Evolutionary conservation across 1,140 invertebrate genomes (phyloP).

Genomic region (Paraescarpia echinospica): DNA sequence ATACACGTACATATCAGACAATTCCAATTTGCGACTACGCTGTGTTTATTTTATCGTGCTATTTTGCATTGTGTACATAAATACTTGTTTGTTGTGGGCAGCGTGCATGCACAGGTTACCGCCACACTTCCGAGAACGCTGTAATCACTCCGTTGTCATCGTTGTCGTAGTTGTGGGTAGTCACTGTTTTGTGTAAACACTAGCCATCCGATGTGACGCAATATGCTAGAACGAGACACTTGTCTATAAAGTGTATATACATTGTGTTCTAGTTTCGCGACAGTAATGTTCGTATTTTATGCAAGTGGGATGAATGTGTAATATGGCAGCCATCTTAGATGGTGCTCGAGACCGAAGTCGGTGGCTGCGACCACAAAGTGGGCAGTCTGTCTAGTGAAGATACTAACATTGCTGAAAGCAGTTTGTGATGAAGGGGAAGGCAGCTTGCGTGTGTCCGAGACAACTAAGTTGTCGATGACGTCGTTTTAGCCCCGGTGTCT

Average conservation of each 20-base stretch:
- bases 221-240: not conserved
- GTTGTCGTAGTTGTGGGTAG: not conserved
- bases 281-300: not conserved
- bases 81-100: constrained; percentile 5
- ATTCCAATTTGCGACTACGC: not conserved
- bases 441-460: not conserved
- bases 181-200: not conserved
- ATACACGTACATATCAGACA: not conserved
- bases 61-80: constrained; percentile 6
- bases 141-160: not conserved
- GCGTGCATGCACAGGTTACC: not conserved
- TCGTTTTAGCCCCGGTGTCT: not conserved
- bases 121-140: not conserved
- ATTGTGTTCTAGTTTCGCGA: not conserved
- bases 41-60: not conserved
- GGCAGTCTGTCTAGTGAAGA: not conserved
- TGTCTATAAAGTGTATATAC: constrained; percentile 6
- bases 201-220: not conserved
- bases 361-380: not conserved
- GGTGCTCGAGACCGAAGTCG: not conserved
- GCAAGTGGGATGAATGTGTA: not conserved
- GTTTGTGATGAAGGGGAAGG: not conserved
- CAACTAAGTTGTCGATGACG: not conserved
- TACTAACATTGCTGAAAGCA: not conserved
- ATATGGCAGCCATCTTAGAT: not conserved